Evolutionary conservation across 2,888 invertebrate genomes (phyloP), one percentile per base, ranked within the genome.

Genomic region (Lithosia quadra): DNA sequence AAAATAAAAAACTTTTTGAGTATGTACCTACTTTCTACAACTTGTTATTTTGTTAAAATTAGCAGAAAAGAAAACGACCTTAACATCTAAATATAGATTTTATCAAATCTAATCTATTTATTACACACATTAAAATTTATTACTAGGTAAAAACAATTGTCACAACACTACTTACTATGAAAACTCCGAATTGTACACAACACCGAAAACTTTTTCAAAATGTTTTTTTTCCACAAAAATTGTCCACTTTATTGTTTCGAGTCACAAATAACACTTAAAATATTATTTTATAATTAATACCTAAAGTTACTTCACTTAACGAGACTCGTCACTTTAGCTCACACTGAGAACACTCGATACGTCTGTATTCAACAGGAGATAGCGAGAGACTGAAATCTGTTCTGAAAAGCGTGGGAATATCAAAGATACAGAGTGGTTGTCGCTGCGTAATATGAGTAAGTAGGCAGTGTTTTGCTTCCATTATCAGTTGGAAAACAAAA

Each of bases 311-410:
- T 60, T 49, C 39, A 60, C 60, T 60, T 22, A 60, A 39, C 24
- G 22, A 60, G 49, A 63, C 62, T 53, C 28, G 49, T 63, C 33
- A 53, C 49, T n/a, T 28, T 18, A 61, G n/a, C 1, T 9, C 43
- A 33, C 49, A 33, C 24, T 13, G 62, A 62, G 28, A 49, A 4
- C 28, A 28, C n/a, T 28, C 21, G 49, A 63, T 13, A 63, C 62
- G 62, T 63, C 62, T 49, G 21, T 33, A 21, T 49, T 15, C 7
- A 18, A 63, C 24, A 49, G 33, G 33, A 28, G 49, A 33, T 53
- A 28, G 62, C 21, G 62, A 63, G 49, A 53, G 62, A 63, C 62
- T 63, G 49, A 63, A 63, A 33, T 49, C 28, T 49, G 62, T 63
- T 63, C 15, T 33, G 62, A 53, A 49, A 62, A 49, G n/a, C 43